Evolutionary conservation across 2,888 invertebrate species (phyloP), one percentile per base, ranked within the genome.

Genomic region (Scaptomyza cyrtandrae): DNA sequence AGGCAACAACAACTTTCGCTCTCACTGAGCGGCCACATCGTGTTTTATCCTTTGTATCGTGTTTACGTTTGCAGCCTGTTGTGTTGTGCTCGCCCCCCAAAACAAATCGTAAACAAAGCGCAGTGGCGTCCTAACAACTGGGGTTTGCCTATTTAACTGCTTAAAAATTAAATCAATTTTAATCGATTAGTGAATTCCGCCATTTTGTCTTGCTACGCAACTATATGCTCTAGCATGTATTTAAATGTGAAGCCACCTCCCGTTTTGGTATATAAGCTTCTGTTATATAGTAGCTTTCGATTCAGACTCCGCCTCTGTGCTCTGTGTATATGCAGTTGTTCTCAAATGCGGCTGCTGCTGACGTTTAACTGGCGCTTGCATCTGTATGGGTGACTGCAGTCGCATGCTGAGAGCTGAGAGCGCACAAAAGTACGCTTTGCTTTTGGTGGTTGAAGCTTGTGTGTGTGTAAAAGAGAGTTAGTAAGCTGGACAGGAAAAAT

Each of bases 241-340:
- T 16, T 41, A 33, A 52, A 11, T 43, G 14, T 54, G 48, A 72
- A 53, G 79, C 66, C 79, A 81, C 87, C 87, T 75, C 82, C 82
- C 67, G 41, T 58, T 67, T 67, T 80, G 19, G 57, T 82, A 82
- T 41, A 82, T 84, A 82, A 72, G 74, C 55, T 39, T 14, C 54
- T 59, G 44, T 19, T 80, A 88, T 55, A 75, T 88, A 60, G 48
- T 88, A 58, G 48, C 50, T 49, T 53, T 61, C 33, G 27, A 48
- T 49, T 54, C 68, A 88, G 79, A 80, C 90, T 90, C 90, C 90
- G 90, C 90, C 90, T 90, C 90, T 90, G 90, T 78, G 73, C 64
- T 58, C 13, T 80, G 69, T 77, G 19, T 50, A 67, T 74, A 73
- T 74, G 86, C 86, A 84, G 48, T 70, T 41, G 41, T 57, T 24